Conservation (phyloP, 1,140 invertebrate genomes). For the Saccostrea echinata region DNA sequence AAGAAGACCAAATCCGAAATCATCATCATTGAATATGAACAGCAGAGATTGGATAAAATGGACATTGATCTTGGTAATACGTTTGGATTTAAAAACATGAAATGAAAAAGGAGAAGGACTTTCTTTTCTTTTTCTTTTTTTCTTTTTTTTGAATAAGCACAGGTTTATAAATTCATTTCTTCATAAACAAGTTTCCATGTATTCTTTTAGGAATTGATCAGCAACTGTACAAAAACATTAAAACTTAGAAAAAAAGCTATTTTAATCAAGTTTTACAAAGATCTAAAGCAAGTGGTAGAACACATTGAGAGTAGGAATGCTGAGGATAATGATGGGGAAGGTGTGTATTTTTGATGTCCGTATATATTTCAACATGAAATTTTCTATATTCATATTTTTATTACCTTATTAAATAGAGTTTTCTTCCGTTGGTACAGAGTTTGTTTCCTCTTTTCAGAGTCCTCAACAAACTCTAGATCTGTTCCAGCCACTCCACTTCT, state of each 20-base stretch:
- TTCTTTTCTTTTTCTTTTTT: too few relatives aligned
- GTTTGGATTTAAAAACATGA: neutral
- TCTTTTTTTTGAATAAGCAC: too few relatives aligned
- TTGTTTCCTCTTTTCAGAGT: neutral
- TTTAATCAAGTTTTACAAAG: neutral
- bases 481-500: neutral
- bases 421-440: conserved; percentile 9
- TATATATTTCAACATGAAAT: neutral
- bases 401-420: neutral
- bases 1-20: neutral
- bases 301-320: neutral
- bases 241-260: neutral
- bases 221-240: neutral
- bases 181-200: neutral
- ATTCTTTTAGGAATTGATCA: neutral
- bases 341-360: neutral
- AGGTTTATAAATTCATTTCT: neutral
- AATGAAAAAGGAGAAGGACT: neutral
- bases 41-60: neutral
- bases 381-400: conserved; percentile 1
- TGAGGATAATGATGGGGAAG: neutral
- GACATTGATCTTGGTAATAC: neutral
- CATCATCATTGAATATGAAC: neutral
- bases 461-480: neutral
- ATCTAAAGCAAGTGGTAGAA: neutral